Conservation (phyloP, 30 jellyfish, hydroid and myxozoan genomes). For the Phacellophora camtschatica region DNA sequence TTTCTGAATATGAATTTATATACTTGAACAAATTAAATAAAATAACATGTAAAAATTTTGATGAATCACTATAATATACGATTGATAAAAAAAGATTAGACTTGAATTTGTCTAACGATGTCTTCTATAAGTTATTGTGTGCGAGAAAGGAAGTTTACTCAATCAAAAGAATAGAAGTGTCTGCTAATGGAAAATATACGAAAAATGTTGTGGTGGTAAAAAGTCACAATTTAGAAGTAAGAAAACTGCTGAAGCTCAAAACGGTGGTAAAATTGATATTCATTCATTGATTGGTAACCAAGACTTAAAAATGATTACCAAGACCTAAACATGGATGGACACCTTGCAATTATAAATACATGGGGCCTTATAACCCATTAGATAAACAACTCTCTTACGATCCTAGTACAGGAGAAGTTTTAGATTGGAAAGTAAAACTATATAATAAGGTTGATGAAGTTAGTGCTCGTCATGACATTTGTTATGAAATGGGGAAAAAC, state of each 20-base stretch:
- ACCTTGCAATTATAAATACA: background rate
- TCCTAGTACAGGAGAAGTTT: background rate
- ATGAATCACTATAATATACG: background rate
- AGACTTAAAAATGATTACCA: too few species aligned
- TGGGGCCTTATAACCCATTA: background rate
- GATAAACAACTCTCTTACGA: background rate
- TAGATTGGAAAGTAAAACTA: background rate
- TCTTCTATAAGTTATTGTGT: background rate
- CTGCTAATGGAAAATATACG: background rate
- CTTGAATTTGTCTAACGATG: too few species aligned
- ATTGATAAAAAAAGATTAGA: too few species aligned
- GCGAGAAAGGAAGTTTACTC: background rate
- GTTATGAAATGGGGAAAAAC: background rate
- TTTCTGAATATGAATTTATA: background rate
- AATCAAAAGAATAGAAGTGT: background rate
- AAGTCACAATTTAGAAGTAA: too few species aligned
- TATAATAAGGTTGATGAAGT: background rate
- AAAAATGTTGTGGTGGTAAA: background rate
- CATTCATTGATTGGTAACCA: background rate
- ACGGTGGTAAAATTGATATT: background rate
- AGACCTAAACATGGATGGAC: background rate
- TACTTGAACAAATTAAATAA: too few species aligned
- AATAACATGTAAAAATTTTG: background rate
- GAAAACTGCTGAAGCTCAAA: background rate
- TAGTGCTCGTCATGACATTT: background rate